Percentiles rank a stretch among this genome's conserved stretches.
These are phyloP conservation scores for Drosophila subquinaria DNA, from an alignment of 2,888 invertebrate genomes.

Conservation along the genomic window DNA sequence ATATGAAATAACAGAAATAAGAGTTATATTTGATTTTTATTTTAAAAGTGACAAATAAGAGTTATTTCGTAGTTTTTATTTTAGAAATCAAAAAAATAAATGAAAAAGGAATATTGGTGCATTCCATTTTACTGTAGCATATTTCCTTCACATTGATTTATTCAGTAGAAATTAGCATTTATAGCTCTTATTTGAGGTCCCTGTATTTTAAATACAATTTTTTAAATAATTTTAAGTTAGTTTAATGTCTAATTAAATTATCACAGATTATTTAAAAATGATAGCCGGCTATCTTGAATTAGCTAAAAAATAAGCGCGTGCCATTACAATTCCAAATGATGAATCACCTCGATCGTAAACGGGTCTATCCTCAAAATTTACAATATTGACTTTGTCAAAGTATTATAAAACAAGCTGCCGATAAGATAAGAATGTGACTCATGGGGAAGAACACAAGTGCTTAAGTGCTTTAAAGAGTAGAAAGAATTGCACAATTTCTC, in stretches of 20 bases:
- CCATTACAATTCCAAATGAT: slow-evolving; percentile 23
- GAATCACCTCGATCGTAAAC: slow-evolving; percentile 30
- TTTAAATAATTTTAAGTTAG: background rate
- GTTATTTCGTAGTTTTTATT: too few species aligned
- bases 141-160: too few species aligned
- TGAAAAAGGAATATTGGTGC: too few species aligned
- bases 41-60: too few species aligned
- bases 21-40: too few species aligned
- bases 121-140: too few species aligned
- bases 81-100: too few species aligned
- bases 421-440: slow-evolving; percentile 74
- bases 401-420: slow-evolving; percentile 22
- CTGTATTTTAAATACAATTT: too few species aligned
- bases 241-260: background rate
- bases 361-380: slow-evolving; percentile 33
- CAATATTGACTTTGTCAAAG: slow-evolving; percentile 3
- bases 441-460: slow-evolving; percentile 32
- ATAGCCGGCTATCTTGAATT: background rate
- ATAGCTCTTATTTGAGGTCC: too few species aligned
- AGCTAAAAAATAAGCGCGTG: slow-evolving; percentile 19
- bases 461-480: background rate
- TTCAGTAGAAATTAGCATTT: too few species aligned
- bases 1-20: too few species aligned
- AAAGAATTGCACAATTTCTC: slow-evolving; percentile 2
- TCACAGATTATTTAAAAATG: background rate